Percentiles rank a stretch among this genome's conserved stretches.
Conservation (phyloP, 1,140 invertebrate genomes). For the Aphelinus certus region DNA sequence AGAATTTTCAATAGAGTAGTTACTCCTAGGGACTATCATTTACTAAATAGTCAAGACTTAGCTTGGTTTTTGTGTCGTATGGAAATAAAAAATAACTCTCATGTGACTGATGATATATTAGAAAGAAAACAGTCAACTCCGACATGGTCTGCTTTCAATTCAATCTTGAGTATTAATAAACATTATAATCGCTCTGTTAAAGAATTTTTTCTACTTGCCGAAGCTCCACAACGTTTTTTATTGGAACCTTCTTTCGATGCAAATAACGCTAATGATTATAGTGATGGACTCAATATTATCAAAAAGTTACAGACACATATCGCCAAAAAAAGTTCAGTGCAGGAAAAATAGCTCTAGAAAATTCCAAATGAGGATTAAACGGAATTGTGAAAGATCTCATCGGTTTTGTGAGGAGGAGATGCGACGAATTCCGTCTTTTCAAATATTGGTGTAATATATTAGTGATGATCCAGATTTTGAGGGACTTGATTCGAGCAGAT, state of each 20-base stretch:
- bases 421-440: not conserved
- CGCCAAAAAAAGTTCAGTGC: not conserved
- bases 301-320: not conserved
- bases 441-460: constrained; percentile 7
- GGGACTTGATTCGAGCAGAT: constrained; percentile 32
- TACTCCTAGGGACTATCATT: not conserved
- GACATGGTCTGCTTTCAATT: constrained; percentile 30
- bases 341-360: not conserved
- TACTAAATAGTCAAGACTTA: constrained; percentile 15
- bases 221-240: constrained; percentile 17
- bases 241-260: constrained; percentile 20
- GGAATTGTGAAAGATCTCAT: not conserved
- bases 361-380: not conserved
- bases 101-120: not conserved
- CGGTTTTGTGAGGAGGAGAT: not conserved
- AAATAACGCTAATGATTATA: not conserved
- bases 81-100: not conserved
- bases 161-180: not conserved
- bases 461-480: not conserved
- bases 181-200: constrained; percentile 25
- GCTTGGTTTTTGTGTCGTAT: constrained; percentile 19
- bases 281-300: not conserved
- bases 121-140: constrained; percentile 5
- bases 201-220: constrained; percentile 21
- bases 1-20: not conserved